Conservation (phyloP, 1,140 invertebrate genomes). For the Gerris buenoi region DNA sequence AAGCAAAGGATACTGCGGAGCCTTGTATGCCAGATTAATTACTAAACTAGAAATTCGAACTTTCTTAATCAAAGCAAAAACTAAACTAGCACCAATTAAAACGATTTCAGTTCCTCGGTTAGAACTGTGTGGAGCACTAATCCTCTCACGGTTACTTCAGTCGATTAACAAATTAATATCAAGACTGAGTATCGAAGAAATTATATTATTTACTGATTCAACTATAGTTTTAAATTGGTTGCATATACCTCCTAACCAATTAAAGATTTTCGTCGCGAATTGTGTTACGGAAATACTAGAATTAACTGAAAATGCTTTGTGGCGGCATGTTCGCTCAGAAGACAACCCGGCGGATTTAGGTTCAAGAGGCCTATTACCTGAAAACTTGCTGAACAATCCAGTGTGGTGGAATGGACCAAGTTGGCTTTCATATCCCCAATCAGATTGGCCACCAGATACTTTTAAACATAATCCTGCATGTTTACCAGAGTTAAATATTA, state of each 20-base stretch:
- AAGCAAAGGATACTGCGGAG: conserved; percentile 22
- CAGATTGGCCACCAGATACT: background rate
- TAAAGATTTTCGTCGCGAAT: background rate
- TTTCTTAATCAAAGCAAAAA: conserved; percentile 28
- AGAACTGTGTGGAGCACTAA: conserved; percentile 26
- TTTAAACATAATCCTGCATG: background rate
- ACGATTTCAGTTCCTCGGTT: conserved; percentile 25
- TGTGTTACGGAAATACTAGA: background rate
- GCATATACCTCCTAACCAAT: conserved; percentile 15
- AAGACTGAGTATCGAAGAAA: background rate
- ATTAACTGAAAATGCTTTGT: background rate
- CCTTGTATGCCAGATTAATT: conserved; percentile 18
- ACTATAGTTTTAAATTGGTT: conserved; percentile 24
- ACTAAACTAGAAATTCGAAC: background rate
- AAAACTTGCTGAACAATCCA: background rate
- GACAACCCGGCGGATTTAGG: background rate
- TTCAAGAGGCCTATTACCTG: background rate
- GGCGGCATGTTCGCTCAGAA: background rate
- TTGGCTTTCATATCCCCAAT: background rate
- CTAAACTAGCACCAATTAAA: conserved; percentile 29
- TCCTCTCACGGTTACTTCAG: conserved; percentile 21
- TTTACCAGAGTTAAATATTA: background rate
- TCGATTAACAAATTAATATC: background rate
- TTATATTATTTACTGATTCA: conserved; percentile 25
- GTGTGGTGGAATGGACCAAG: background rate